Base-by-base conservation (phyloP, 2,888 invertebrate species). In the Cerastoderma edule region DNA sequence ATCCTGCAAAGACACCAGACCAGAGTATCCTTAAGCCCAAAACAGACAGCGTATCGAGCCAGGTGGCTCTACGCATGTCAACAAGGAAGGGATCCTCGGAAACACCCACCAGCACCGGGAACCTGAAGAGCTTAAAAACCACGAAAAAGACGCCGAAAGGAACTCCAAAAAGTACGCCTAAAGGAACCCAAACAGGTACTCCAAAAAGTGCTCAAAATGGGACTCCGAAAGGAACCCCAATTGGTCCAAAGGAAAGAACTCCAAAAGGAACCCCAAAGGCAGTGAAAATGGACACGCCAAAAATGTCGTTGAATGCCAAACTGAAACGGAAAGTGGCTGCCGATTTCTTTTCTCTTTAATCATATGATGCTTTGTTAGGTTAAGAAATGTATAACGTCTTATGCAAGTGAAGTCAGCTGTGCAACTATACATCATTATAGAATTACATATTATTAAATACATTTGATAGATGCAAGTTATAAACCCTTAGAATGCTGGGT, bases 21-120 rank as follows among this genome's bases (percentile, higher is more conserved):
- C 80, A 83, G 44, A 83, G 88, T 1, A 88, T 88, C 46, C 73
- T 88, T 13, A 88, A 88, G 69, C 77, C 70, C 1, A 27, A 24
- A 19, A 24, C 32, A 22, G 35, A 27, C n/a, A 64, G 19, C 19
- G 35, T 53, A 6, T 16, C 35, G 28, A 22, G n/a, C 2, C 3
- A 33, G 2, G 22, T 24, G 8, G 39, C 16, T 35, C 2, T 60
- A 33, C 27, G 35, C n/a, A 19, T 22, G 3, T 16, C n/a, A 4
- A 24, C 19, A 16, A n/a, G 60, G n/a, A 60, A 6, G 13, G 35
- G 22, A 24, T 60, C 60, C 8, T 22, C 60, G 8, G 33, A 60
- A 10, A 60, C 60, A 0, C 60, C 60, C 22, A 35, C 60, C 0
- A 60, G 60, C n/a, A 6, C 35, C 2, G 60, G 39, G 13, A 24